These are phyloP conservation scores for Phlogophora meticulosa DNA, from an alignment of 2,888 invertebrate genomes.

Conservation along the genomic window DNA sequence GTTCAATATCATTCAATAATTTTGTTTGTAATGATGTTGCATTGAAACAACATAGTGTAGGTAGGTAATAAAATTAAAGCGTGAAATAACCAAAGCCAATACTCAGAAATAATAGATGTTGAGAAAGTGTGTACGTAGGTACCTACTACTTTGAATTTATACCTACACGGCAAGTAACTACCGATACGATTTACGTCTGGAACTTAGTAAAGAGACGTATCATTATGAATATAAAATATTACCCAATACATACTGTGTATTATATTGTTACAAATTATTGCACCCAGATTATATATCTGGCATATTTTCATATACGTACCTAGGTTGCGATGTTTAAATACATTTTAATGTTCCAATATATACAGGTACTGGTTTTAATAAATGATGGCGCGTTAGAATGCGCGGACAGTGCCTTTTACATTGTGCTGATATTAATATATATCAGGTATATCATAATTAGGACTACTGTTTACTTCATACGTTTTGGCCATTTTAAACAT, in stretches of 20 bases:
- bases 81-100: conserved; percentile 85
- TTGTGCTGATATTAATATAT: conserved; percentile 69
- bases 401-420: conserved; percentile 74
- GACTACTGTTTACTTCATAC: conserved; percentile 51
- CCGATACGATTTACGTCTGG: conserved; percentile 33
- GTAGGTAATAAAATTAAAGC: conserved; percentile 83
- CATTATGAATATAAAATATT: conserved; percentile 48
- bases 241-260: conserved; percentile 30
- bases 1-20: conserved; percentile 67
- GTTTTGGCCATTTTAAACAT: conserved; percentile 63
- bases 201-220: conserved; percentile 35
- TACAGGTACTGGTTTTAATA: conserved; percentile 52
- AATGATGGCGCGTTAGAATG: conserved; percentile 27
- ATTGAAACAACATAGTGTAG: conserved; percentile 70
- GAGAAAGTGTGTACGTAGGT: conserved; percentile 64
- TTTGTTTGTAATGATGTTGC: conserved; percentile 71
- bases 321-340: conserved; percentile 54
- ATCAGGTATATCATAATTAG: conserved; percentile 59
- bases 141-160: conserved; percentile 55
- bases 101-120: conserved; percentile 79
- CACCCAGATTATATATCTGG: conserved; percentile 58
- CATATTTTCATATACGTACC: conserved; percentile 65
- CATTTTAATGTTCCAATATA: conserved; percentile 40
- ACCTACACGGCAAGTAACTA: conserved; percentile 55
- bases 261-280: conserved; percentile 44